Evolutionary conservation across 2,113 vertebrate genomes (phyloP).

Genomic region (Stomatorhinus ivindoensis): DNA sequence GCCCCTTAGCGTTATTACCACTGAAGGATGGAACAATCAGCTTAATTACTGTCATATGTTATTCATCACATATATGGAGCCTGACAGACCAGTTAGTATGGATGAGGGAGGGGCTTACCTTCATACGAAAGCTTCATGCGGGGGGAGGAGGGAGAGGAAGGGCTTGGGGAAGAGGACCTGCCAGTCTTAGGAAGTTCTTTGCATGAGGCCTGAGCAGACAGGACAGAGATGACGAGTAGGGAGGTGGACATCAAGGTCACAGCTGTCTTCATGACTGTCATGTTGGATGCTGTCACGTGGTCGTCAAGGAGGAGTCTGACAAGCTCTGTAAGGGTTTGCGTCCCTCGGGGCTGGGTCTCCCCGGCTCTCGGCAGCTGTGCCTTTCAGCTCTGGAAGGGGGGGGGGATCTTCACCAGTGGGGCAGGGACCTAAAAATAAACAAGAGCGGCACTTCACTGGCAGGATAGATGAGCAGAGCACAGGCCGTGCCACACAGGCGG

Average conservation of each 20-base stretch:
- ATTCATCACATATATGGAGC: no score
- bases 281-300: conserved; percentile 37
- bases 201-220: conserved; percentile 44
- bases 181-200: conserved; percentile 29
- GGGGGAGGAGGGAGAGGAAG: conserved; percentile 44
- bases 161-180: conserved; percentile 33
- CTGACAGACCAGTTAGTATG: neutral
- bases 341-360: neutral
- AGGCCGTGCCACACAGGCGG: neutral
- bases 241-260: conserved; percentile 52
- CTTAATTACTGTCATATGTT: neutral
- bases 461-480: neutral
- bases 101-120: conserved; percentile 40
- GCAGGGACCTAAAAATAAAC: conserved; percentile 18
- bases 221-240: conserved; percentile 49
- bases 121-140: conserved; percentile 63
- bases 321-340: neutral
- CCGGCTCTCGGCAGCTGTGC: neutral
- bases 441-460: neutral
- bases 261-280: conserved; percentile 52
- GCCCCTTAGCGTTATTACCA: neutral
- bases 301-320: no score
- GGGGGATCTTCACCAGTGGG: neutral
- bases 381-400: neutral
- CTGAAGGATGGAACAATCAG: neutral